Conservation (phyloP, 2,113 vertebrate species). For the Gnathonemus echidnorhynchus region DNA sequence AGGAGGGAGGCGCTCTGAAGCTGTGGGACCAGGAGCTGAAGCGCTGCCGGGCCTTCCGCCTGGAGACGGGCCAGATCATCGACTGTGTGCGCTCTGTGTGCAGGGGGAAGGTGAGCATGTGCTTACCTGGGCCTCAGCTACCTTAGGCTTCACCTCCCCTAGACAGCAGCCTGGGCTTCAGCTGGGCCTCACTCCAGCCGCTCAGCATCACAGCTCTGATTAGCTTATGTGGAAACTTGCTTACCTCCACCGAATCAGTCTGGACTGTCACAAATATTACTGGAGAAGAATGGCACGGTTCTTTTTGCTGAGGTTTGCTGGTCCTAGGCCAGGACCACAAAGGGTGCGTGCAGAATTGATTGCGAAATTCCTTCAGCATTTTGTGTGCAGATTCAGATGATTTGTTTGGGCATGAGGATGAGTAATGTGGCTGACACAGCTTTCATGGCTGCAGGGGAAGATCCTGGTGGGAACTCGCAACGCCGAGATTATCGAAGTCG, state of each 20-base stretch:
- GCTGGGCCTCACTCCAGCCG: not conserved
- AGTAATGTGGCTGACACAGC: not conserved
- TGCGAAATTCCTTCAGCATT: not conserved
- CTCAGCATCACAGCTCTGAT: not conserved
- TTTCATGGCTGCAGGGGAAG: conserved; percentile 72
- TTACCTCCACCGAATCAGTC: not conserved
- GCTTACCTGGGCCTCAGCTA: not conserved
- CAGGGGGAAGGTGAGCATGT: conserved; percentile 74
- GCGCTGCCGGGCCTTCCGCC: conserved; percentile 83
- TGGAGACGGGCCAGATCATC: conserved; percentile 85
- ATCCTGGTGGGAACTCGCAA: conserved; percentile 90
- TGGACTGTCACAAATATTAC: not conserved
- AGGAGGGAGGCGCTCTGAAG: conserved; percentile 91
- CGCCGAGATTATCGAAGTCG: conserved; percentile 94
- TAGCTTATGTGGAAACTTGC: not conserved
- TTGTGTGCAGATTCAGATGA: not conserved
- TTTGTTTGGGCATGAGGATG: not conserved
- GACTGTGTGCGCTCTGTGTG: conserved; percentile 91
- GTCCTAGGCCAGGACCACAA: not conserved
- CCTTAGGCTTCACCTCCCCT: not conserved
- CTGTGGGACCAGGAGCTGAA: conserved; percentile 96
- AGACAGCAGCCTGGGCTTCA: not conserved
- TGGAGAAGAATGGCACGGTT: not conserved
- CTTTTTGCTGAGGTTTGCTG: not conserved
- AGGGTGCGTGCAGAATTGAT: not conserved